phyloP scores from a whole-genome alignment of 2,113 vertebrate species.

The Myanophis thanlyinensis region DNA sequence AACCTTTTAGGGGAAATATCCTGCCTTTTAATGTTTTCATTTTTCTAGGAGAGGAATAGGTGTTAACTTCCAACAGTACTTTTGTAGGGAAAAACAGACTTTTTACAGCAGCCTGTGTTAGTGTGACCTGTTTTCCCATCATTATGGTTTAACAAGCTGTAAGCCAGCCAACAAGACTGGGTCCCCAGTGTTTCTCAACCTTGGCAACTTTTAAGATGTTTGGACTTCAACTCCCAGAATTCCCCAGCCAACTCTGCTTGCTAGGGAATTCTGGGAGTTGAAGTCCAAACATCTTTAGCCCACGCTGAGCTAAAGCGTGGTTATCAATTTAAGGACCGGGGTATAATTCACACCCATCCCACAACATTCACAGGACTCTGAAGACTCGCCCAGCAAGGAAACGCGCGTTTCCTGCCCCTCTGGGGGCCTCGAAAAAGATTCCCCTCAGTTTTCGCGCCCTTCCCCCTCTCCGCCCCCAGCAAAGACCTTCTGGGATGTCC shows the following conservation, averaged over 20 bases:
- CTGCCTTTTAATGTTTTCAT: too few relatives aligned
- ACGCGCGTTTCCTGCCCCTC: neutral
- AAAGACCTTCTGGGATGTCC: conserved; percentile 11
- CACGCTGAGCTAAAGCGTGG: neutral
- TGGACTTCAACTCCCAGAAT: too few relatives aligned
- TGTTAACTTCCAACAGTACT: too few relatives aligned
- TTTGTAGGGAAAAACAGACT: neutral
- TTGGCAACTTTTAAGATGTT: too few relatives aligned
- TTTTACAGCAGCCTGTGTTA: neutral
- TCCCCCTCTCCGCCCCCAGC: too few relatives aligned
- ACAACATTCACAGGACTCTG: neutral
- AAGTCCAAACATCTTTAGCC: too few relatives aligned
- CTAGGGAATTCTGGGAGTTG: too few relatives aligned
- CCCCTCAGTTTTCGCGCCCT: neutral
- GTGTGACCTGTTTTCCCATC: neutral
- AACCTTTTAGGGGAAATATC: too few relatives aligned
- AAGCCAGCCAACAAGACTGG: neutral
- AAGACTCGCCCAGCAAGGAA: neutral
- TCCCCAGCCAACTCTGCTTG: too few relatives aligned
- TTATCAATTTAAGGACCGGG: neutral
- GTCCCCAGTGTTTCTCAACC: too few relatives aligned
- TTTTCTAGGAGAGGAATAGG: too few relatives aligned
- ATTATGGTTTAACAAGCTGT: neutral
- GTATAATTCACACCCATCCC: neutral
- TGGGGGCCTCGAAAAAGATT: neutral